These are phyloP conservation scores for Ctenodactylus gundi DNA, from an alignment of 2,113 vertebrate genomes.

Conservation along the genomic window DNA sequence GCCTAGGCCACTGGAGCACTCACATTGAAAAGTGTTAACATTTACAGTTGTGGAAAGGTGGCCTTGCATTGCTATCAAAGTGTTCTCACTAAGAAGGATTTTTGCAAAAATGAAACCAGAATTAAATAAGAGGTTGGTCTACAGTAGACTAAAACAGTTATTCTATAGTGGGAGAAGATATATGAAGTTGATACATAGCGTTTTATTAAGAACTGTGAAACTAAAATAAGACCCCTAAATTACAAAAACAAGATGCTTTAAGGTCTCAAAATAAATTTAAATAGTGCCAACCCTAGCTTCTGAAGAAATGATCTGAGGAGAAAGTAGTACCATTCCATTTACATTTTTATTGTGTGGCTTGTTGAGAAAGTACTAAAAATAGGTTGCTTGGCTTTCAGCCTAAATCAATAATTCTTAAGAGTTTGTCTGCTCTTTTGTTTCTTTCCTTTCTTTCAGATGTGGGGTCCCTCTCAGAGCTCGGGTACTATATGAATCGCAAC, in stretches of 20 bases:
- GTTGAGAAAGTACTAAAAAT: constrained; percentile 80
- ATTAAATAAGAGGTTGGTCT: neutral
- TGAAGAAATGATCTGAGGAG: constrained; percentile 75
- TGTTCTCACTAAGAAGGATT: neutral
- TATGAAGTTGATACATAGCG: neutral
- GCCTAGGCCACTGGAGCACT: neutral
- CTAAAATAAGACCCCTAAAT: neutral
- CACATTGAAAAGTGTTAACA: neutral
- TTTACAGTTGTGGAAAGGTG: neutral
- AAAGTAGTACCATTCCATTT: constrained; percentile 76
- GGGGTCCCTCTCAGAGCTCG: constrained; percentile 52
- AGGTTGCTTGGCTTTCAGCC: constrained; percentile 80
- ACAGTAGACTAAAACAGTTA: neutral
- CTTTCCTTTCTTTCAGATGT: neutral
- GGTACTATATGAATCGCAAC: constrained; percentile 73
- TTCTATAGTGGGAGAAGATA: neutral
- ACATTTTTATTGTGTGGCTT: constrained; percentile 81
- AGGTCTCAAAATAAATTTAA: constrained; percentile 37
- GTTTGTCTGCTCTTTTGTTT: constrained; percentile 57
- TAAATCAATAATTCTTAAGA: constrained; percentile 78
- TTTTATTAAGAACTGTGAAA: neutral
- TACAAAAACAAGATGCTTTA: neutral
- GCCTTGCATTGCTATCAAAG: neutral
- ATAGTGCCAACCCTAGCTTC: constrained; percentile 8
- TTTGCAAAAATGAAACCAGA: neutral